Evolutionary conservation across 2,888 invertebrate species (phyloP), one percentile per base, ranked within the genome.

Genomic region (Eledone cirrhosa): DNA sequence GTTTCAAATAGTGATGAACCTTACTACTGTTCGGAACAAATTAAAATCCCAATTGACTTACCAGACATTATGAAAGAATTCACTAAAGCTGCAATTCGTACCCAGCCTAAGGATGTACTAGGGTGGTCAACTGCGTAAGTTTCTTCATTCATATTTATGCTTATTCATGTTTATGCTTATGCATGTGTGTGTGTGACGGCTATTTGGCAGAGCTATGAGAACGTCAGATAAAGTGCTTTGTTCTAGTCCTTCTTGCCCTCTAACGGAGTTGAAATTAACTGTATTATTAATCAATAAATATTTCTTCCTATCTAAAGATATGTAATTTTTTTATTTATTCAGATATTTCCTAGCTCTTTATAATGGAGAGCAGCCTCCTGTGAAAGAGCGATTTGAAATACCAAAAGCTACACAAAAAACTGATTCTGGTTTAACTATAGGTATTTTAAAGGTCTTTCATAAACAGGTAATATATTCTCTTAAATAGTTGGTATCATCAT

Each of bases 51-150:
- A 0, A 94, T 95, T 0, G 94, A 94, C 84, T 93, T 95, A 86
- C 96, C 96, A 0, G 94, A 94, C 87, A 94, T 97, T 77, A 91
- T 97, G 79, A 95, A 96, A 90, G 94, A 95, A 87, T 97, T 94
- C 87, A 96, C 96, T 69, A 97, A 97, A 92, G 96, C 96, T 48
- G 97, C 96, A 0, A 96, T 97, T 80, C 93, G 95, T 86, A 96
- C 96, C 4, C 97, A 97, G 89, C 97, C 97, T 0, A 94, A 94
- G 84, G 97, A 97, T 91, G 92, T 97, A 0, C 92, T 97, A 0
- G 93, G 93, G 82, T 97, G 97, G 97, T 95, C 96, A 0, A 94
- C 90, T 65, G 91, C 91, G 89, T 91, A 88, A 88, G 89, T 90
- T 77, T n/a, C 65, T n/a, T 31, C n/a, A n/a, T n/a, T n/a, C n/a